Percentiles rank a stretch among this genome's conserved stretches.
phyloP scores from a whole-genome alignment of 2,888 invertebrate genomes.

The Tetragonula carbonaria region DNA sequence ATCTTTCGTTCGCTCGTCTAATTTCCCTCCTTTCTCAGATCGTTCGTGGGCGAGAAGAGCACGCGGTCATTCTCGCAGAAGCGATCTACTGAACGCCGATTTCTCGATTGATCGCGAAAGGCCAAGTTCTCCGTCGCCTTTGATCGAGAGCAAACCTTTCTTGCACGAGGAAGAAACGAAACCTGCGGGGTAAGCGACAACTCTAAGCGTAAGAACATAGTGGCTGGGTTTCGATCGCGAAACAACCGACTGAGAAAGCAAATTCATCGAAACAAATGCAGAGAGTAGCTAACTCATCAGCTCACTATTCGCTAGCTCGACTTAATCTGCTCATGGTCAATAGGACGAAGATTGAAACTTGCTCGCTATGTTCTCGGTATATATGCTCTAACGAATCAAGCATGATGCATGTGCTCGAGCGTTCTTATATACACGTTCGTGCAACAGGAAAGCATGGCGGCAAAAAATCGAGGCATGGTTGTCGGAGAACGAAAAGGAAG shows the following conservation, averaged over 20 bases:
- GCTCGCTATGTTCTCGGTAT: no score
- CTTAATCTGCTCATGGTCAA: no score
- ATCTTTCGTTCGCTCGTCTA: background rate
- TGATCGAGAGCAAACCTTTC: conserved; percentile 86
- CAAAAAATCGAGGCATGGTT: conserved; percentile 97
- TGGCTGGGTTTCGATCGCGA: no score
- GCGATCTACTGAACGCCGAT: conserved; percentile 90
- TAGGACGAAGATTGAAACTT: no score
- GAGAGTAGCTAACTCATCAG: no score
- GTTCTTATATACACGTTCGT: background rate
- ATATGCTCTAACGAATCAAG: background rate
- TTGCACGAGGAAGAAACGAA: conserved; percentile 85
- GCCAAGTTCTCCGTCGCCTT: conserved; percentile 88
- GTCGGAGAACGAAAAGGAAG: conserved; percentile 93
- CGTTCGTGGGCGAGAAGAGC: conserved; percentile 95
- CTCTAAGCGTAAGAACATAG: no score
- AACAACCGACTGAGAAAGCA: no score
- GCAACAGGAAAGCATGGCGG: conserved; percentile 90
- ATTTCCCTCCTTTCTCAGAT: conserved; percentile 84
- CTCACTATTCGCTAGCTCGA: no score
- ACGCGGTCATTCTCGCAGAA: conserved; percentile 90
- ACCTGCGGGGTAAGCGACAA: conserved; percentile 85
- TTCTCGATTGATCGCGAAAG: conserved; percentile 90
- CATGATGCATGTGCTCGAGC: background rate
- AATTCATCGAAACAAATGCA: no score